Percentiles rank a stretch among this genome's conserved stretches.
Conservation (phyloP, 2,113 vertebrate species). For the Numida meleagris region DNA sequence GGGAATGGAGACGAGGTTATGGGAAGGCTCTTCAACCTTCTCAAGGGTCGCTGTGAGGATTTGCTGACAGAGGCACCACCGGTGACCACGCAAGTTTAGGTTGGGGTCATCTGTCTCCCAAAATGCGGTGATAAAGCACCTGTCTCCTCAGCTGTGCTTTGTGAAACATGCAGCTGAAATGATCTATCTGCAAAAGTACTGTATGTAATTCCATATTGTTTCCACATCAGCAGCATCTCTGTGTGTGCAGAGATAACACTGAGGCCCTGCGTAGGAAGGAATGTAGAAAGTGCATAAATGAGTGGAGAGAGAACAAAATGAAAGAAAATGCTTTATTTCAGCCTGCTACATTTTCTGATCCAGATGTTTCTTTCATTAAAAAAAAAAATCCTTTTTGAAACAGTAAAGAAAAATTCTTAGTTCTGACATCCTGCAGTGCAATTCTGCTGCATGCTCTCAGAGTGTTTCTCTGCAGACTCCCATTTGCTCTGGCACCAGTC, state of each 20-base stretch:
- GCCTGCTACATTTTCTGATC: neutral
- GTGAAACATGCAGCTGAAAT: neutral
- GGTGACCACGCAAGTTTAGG: neutral
- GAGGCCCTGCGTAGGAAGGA: neutral
- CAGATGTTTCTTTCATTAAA: neutral
- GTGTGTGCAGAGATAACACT: rapidly evolving
- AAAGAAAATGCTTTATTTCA: neutral
- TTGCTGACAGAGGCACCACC: neutral
- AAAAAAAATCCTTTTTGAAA: neutral
- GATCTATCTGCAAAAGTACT: neutral
- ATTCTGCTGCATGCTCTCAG: neutral
- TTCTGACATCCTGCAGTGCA: neutral
- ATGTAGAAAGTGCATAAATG: neutral
- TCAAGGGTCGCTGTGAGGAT: neutral
- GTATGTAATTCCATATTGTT: neutral
- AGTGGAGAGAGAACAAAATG: neutral
- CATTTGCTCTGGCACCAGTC: neutral
- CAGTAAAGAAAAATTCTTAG: neutral
- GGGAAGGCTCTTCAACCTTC: neutral
- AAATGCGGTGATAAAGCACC: neutral
- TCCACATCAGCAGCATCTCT: neutral
- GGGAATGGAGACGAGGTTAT: rapidly evolving
- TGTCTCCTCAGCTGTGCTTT: rapidly evolving
- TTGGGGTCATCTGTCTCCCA: neutral
- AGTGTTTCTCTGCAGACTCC: neutral